Evolutionary conservation across 2,113 vertebrate species (phyloP), one percentile per base, ranked within the genome.

Genomic region (Brevimyrus niger): DNA sequence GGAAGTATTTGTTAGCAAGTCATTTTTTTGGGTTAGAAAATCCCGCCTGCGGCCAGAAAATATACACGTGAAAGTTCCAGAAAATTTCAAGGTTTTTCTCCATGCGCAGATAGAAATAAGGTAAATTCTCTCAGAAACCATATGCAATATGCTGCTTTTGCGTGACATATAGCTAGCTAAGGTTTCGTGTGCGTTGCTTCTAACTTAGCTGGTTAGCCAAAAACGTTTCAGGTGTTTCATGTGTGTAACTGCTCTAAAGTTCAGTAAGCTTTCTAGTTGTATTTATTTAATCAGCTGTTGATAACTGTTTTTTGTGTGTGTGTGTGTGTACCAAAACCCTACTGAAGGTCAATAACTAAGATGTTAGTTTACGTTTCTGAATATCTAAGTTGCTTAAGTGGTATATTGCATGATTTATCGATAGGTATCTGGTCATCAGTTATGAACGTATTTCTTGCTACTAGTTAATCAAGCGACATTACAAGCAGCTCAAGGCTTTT

Each of bases 61-160:
- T n/a, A 84, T 21, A 84, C 82, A 84, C 82, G 82, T 84, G 82
- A 84, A 84, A 84, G 82, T 84, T 84, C 44, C 82, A 47, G 9
- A 84, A 84, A 84, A 9, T 47, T 17, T 84, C 38, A 2, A 35
- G 44, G 7, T 23, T 84, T 46, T 84, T 84, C 44, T 84, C 44
- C 44, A 84, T 44, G 82, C 44, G 82, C 42, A 44, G 82, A 44
- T 84, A 84, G 8, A 46, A 84, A 84, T 47, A 47, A 84, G 82
- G 42, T 84, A 84, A 47, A 21, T 84, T 84, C 3, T 84, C 19
- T n/a, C 44, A 23, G 38, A 46, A 84, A n/a, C 44, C 9, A 47
- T 84, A 84, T 47, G 10, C 23, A 47, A 3, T 47, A 11, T 84
- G 19, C 44, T 46, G 3, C 8, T 82, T 84, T 42, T 84, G 38